Conservation (phyloP, 2,113 vertebrate genomes). For the Perccottus glenii region DNA sequence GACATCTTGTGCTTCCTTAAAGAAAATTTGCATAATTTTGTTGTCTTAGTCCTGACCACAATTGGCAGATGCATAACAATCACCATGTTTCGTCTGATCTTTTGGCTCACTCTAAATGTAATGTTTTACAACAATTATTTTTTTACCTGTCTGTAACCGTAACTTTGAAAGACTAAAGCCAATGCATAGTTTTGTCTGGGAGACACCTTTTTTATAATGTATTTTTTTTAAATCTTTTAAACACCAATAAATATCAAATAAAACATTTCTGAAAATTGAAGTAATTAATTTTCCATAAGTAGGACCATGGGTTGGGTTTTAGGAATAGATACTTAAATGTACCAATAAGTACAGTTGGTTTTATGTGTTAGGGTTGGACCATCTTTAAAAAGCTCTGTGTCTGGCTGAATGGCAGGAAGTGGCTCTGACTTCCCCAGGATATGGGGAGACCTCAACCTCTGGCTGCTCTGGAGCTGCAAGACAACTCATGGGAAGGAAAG, state of each 20-base stretch:
- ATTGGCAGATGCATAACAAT: constrained; percentile 8
- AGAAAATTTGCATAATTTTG: constrained; percentile 13
- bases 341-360: constrained; percentile 33
- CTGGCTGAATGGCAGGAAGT: constrained; percentile 83
- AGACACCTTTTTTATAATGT: too few species aligned
- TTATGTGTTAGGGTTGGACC: constrained; percentile 52
- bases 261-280: too few species aligned
- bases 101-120: constrained; percentile 4
- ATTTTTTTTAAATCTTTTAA: too few species aligned
- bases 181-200: background rate
- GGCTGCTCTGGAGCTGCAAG: constrained; percentile 48
- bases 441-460: constrained; percentile 62
- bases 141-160: constrained; percentile 47
- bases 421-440: constrained; percentile 81
- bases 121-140: constrained; percentile 42
- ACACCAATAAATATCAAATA: too few species aligned
- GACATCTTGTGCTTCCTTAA: constrained; percentile 15
- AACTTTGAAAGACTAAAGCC: background rate
- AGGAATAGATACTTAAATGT: background rate
- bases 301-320: background rate
- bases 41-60: background rate
- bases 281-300: too few species aligned
- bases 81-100: constrained; percentile 13
- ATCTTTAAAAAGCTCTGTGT: constrained; percentile 74
- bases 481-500: constrained; percentile 43